Percentiles rank a stretch among this genome's conserved stretches.
phyloP scores from a whole-genome alignment of 92 coral and sea anemone genomes.

The Pocillopora meandrina region DNA sequence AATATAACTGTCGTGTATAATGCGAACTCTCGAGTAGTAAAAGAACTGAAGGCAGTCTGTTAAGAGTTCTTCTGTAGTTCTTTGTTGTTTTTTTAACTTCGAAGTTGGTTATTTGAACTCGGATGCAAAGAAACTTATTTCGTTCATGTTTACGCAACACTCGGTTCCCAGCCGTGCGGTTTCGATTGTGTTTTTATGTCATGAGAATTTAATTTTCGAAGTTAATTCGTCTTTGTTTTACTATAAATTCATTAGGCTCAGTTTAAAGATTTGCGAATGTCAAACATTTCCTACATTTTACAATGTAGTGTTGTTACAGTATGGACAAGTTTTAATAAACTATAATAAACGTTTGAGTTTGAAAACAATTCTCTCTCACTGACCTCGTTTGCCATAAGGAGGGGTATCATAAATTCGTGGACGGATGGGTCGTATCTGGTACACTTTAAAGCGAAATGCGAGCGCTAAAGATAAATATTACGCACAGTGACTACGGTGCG shows the following conservation, averaged over 20 bases:
- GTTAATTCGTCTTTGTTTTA: too few relatives aligned
- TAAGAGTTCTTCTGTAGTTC: too few relatives aligned
- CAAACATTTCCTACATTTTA: neutral
- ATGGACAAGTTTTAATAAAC: neutral
- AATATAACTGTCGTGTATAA: neutral
- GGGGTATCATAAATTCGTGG: neutral
- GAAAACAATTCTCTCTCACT: constrained; percentile 11
- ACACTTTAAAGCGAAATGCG: constrained; percentile 6
- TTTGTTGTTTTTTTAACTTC: too few relatives aligned
- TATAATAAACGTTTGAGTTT: neutral
- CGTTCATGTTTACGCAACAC: too few relatives aligned
- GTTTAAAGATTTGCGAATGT: neutral
- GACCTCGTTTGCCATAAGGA: constrained; percentile 4
- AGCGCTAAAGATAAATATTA: constrained; percentile 7
- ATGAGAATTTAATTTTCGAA: too few relatives aligned
- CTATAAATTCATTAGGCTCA: too few relatives aligned
- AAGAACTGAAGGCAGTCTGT: neutral
- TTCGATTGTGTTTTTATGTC: too few relatives aligned
- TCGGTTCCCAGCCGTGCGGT: too few relatives aligned
- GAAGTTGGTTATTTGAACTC: too few relatives aligned
- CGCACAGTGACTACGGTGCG: neutral
- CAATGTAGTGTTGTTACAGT: constrained; percentile 5
- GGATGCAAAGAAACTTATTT: too few relatives aligned
- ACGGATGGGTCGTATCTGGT: neutral
- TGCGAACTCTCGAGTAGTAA: neutral